Evolutionary conservation across 2,113 vertebrate genomes (phyloP).

Genomic region (Sturnus vulgaris): DNA sequence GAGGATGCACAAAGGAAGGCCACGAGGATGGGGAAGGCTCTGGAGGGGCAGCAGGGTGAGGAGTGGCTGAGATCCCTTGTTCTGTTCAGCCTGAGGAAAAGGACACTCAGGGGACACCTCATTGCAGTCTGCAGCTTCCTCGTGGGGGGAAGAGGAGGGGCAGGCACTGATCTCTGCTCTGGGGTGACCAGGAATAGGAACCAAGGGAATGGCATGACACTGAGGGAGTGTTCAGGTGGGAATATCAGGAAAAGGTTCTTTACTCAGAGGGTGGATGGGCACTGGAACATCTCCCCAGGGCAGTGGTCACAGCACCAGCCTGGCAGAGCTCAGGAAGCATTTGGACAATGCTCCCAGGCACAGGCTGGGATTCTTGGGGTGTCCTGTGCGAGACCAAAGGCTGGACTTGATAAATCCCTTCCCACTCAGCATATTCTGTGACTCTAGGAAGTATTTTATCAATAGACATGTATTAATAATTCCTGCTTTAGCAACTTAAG

Average conservation of each 20-base stretch:
- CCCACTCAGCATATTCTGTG: background rate
- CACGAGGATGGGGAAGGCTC: background rate
- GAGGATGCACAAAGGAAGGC: background rate
- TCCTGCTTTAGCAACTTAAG: background rate
- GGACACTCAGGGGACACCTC: background rate
- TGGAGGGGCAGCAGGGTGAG: background rate
- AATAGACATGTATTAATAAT: background rate
- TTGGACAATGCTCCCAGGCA: background rate
- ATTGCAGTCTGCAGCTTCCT: background rate
- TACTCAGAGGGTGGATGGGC: accelerated
- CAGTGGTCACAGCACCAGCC: background rate
- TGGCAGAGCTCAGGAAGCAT: accelerated
- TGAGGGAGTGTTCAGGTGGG: background rate
- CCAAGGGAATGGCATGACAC: accelerated
- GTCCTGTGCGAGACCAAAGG: background rate
- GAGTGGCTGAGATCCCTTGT: background rate
- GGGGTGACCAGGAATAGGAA: background rate
- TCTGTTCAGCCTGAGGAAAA: background rate
- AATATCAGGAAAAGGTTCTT: background rate
- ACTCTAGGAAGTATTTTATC: background rate
- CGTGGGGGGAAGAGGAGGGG: background rate
- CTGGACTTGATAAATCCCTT: accelerated
- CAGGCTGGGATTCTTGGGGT: accelerated
- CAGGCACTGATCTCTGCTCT: background rate
- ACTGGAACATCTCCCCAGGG: background rate